These are phyloP conservation scores for Notodonta ziczac DNA, from an alignment of 2,888 invertebrate genomes.

Conservation along the genomic window DNA sequence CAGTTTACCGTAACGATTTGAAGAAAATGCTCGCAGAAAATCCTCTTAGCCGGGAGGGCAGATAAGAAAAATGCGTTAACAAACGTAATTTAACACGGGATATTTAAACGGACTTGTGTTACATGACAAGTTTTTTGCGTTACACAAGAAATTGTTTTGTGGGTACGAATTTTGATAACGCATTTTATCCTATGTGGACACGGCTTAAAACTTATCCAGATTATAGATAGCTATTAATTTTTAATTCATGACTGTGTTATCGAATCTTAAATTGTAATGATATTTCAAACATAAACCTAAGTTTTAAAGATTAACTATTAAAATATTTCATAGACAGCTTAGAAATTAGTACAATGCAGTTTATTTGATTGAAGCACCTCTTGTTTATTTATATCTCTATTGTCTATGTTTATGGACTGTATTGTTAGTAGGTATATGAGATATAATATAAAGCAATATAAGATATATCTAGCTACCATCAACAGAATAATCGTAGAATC, in stretches of 20 bases:
- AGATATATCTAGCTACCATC: no score
- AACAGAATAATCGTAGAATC: no score
- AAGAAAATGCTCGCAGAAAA: no score
- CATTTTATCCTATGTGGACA: not conserved
- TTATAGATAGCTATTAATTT: not conserved
- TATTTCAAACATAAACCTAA: no score
- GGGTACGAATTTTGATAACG: not conserved
- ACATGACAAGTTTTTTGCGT: no score
- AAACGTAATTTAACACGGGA: not conserved
- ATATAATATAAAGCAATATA: no score
- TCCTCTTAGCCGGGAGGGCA: not conserved
- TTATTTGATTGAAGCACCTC: conserved; percentile 1
- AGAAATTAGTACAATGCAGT: not conserved
- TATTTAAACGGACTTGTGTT: no score
- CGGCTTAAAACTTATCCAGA: not conserved
- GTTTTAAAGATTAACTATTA: not conserved
- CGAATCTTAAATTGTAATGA: no score
- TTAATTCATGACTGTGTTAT: not conserved
- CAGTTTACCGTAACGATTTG: no score
- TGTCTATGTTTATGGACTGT: not conserved
- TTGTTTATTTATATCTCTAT: not conserved
- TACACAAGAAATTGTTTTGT: no score
- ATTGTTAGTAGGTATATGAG: no score
- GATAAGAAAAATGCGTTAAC: not conserved
- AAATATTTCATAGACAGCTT: not conserved